Conservation (phyloP, 2,888 invertebrate genomes). For the Drosophila siamana region DNA sequence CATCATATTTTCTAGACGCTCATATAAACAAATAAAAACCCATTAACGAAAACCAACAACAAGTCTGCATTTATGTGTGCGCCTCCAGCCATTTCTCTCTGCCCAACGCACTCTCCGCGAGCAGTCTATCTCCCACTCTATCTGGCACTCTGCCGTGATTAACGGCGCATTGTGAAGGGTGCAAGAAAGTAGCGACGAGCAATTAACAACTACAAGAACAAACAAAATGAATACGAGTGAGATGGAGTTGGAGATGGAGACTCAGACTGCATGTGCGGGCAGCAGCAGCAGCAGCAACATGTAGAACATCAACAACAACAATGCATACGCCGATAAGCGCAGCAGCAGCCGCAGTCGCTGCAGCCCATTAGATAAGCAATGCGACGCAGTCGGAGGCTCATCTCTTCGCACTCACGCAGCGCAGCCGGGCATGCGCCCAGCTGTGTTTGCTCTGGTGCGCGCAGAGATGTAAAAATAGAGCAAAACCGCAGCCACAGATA, state of each 20-base stretch:
- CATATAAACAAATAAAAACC: constrained; percentile 78
- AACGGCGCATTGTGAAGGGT: constrained; percentile 60
- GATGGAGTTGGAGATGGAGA: not conserved
- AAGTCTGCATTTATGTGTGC: constrained; percentile 60
- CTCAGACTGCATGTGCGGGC: constrained; percentile 53
- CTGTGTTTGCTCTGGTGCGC: constrained; percentile 58
- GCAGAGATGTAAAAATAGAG: constrained; percentile 58
- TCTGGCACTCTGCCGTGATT: constrained; percentile 50
- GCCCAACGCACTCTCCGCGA: constrained; percentile 4
- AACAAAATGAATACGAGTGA: constrained; percentile 44
- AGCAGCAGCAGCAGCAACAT: constrained; percentile 12
- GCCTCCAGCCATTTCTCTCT: constrained; percentile 11
- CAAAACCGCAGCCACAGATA: constrained; percentile 38
- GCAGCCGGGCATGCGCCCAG: constrained; percentile 34
- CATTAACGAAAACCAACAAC: constrained; percentile 75
- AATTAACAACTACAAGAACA: constrained; percentile 77
- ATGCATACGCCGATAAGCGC: constrained; percentile 41
- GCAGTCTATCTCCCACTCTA: constrained; percentile 29
- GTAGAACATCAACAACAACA: constrained; percentile 35
- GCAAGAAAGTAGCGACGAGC: constrained; percentile 78
- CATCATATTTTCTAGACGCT: constrained; percentile 65
- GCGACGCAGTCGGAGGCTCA: constrained; percentile 47
- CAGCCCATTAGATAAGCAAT: constrained; percentile 71
- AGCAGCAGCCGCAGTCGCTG: constrained; percentile 30
- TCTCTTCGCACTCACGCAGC: constrained; percentile 14